A percentile compares a stretch with the other conserved stretches of the same genome.
phyloP scores from a whole-genome alignment of 2,888 invertebrate genomes.

The Junonia oenone region DNA sequence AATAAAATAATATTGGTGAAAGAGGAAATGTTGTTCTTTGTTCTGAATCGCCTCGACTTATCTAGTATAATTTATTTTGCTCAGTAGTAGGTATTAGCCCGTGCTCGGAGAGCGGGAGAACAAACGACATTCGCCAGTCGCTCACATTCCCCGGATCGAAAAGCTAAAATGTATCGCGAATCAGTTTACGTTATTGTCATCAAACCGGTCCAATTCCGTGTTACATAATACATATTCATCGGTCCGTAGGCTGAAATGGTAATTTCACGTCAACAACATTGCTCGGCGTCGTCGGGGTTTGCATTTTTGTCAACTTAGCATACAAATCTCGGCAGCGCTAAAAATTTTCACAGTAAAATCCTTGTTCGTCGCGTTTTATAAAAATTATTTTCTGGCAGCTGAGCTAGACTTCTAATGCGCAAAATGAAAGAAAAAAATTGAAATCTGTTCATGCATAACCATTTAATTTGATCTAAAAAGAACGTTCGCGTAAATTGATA shows the following conservation, averaged over 20 bases:
- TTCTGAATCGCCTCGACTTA: neutral
- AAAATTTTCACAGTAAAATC: neutral
- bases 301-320: slow-evolving; percentile 57
- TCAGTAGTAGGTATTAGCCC: neutral
- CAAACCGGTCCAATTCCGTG: slow-evolving; percentile 56
- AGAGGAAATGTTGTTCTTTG: neutral
- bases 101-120: neutral
- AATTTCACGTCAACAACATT: slow-evolving; percentile 67
- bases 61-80: slow-evolving; percentile 4
- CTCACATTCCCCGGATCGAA: slow-evolving; percentile 16
- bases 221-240: slow-evolving; percentile 64
- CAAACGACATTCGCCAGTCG: slow-evolving; percentile 15
- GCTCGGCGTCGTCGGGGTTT: slow-evolving; percentile 51
- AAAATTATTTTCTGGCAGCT: neutral
- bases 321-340: slow-evolving; percentile 13
- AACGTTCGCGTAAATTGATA: slow-evolving; percentile 15
- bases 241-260: slow-evolving; percentile 65
- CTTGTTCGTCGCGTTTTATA: neutral
- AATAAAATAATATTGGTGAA: neutral
- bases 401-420: neutral
- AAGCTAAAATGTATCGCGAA: slow-evolving; percentile 29
- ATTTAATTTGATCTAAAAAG: slow-evolving; percentile 7
- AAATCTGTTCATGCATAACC: neutral
- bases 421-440: neutral
- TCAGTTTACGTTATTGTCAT: slow-evolving; percentile 43